Conservation (phyloP, 2,113 vertebrate species). For the Nyctereutes procyonoides region DNA sequence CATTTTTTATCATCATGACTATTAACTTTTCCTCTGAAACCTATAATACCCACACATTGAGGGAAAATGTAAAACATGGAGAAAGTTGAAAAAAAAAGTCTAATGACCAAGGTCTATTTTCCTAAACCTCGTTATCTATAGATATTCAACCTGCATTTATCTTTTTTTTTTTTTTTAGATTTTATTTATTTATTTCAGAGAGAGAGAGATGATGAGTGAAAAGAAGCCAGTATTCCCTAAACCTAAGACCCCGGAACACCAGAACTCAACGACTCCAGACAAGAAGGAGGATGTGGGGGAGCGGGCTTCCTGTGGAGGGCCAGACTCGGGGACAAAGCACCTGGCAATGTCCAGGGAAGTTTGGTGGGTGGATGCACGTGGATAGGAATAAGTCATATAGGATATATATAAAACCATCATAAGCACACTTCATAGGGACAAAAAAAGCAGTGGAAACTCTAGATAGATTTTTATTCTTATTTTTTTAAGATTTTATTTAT, state of each 20-base stretch:
- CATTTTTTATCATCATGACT: not conserved
- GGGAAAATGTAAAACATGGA: not conserved
- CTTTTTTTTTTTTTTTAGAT: no score
- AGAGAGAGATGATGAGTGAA: no score
- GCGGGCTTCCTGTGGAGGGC: rapidly evolving
- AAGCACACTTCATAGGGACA: no score
- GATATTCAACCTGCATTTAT: not conserved
- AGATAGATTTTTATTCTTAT: no score
- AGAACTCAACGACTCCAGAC: rapidly evolving
- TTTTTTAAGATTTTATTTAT: no score
- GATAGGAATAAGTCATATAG: no score
- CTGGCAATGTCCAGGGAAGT: not conserved
- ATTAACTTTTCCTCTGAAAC: not conserved
- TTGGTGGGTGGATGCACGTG: rapidly evolving
- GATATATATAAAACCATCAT: no score
- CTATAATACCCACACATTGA: not conserved
- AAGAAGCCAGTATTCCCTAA: rapidly evolving
- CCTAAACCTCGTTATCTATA: no score
- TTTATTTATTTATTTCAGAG: no score
- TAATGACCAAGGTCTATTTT: not conserved
- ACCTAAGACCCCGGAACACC: not conserved
- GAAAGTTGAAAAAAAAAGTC: not conserved
- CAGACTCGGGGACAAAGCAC: rapidly evolving
- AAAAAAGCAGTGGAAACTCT: no score
- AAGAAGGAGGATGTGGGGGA: rapidly evolving